Conservation (phyloP, 2,797 vertebrate species). For the Pantherophis alleghaniensis region DNA sequence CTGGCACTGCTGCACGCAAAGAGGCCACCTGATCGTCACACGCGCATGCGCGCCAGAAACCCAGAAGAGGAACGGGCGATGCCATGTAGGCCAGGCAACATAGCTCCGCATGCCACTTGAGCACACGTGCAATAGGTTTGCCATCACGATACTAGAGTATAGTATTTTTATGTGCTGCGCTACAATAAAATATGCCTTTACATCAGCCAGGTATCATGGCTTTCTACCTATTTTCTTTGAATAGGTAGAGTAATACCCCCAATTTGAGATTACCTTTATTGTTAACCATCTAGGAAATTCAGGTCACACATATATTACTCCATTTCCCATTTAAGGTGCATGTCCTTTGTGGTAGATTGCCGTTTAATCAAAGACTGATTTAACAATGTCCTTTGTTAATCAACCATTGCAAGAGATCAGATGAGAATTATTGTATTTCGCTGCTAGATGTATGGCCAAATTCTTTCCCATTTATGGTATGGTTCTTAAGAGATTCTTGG, state of each 20-base stretch:
- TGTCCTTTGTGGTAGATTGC: background rate
- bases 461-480: background rate
- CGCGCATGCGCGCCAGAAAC: no score
- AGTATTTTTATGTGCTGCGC: background rate
- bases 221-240: background rate
- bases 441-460: background rate
- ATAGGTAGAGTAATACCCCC: background rate
- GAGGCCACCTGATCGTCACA: no score
- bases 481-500: background rate
- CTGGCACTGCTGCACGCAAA: no score
- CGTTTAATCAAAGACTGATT: background rate
- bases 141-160: background rate
- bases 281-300: background rate
- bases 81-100: no score
- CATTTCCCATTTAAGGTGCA: background rate
- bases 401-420: background rate
- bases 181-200: slow-evolving; percentile 6
- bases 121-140: no score
- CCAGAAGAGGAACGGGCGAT: no score
- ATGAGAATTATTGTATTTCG: background rate
- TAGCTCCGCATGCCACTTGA: no score
- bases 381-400: background rate
- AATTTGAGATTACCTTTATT: background rate
- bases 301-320: background rate
- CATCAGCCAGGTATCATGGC: background rate